Percentiles rank a stretch among this genome's conserved stretches.
phyloP scores from a whole-genome alignment of 92 coral and sea anemone species.

The Siderastrea siderea region DNA sequence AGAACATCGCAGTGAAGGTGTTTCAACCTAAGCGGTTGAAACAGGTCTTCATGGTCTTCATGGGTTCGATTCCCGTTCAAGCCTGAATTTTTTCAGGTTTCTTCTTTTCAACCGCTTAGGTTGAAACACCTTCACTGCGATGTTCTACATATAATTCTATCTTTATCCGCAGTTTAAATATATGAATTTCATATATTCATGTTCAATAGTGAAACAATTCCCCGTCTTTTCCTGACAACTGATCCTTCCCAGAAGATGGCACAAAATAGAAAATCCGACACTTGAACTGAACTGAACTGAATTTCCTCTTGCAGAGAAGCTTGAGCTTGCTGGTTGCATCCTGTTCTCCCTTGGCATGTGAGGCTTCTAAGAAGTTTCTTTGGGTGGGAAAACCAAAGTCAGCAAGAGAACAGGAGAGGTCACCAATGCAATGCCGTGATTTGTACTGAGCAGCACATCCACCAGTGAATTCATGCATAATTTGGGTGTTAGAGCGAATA shows the following conservation, averaged over 20 bases:
- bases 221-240: conserved; percentile 15
- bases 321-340: conserved; percentile 43
- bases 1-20: no score
- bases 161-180: no score
- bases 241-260: conserved; percentile 37
- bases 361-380: conserved; percentile 25
- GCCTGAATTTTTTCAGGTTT: no score
- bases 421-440: conserved; percentile 17
- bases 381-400: conserved; percentile 28
- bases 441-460: conserved; percentile 47
- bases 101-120: no score
- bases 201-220: no score
- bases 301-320: conserved; percentile 54
- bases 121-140: no score
- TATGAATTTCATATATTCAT: no score
- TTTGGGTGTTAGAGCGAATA: background rate
- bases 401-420: conserved; percentile 27
- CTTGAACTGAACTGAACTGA: conserved; percentile 6
- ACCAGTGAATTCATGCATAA: conserved; percentile 50
- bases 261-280: conserved; percentile 50
- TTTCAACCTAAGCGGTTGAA: no score
- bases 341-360: conserved; percentile 13
- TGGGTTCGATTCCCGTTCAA: no score
- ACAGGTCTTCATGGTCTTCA: no score
- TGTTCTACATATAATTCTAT: no score